Conservation (phyloP, 2,888 invertebrate genomes). For the Dugesia japonica region DNA sequence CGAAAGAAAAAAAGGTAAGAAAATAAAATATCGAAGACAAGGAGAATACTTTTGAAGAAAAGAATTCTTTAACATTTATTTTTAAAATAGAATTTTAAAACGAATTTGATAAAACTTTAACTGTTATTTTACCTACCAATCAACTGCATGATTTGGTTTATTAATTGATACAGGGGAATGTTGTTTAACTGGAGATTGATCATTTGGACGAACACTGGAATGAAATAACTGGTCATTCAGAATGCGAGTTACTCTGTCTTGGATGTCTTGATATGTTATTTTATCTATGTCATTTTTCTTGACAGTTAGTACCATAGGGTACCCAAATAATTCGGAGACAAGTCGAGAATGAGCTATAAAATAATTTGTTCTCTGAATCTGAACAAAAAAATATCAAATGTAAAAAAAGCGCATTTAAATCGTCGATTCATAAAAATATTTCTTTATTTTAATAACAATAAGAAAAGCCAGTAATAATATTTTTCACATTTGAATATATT, state of each 20-base stretch:
- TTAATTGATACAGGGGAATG: background rate
- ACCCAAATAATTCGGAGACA: background rate
- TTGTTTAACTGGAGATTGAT: background rate
- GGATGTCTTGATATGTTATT: background rate
- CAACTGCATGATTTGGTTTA: conserved; percentile 15
- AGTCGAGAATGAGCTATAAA: background rate
- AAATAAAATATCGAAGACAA: too few species aligned
- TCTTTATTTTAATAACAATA: too few species aligned
- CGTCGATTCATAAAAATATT: too few species aligned
- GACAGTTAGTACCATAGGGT: background rate
- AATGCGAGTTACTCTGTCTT: background rate
- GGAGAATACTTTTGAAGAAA: too few species aligned
- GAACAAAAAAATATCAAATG: background rate
- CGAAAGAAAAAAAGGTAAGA: too few species aligned
- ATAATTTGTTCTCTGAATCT: background rate
- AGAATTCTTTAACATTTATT: too few species aligned
- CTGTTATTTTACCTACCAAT: background rate
- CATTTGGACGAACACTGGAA: background rate
- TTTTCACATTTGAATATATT: too few species aligned
- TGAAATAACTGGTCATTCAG: background rate
- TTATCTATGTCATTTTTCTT: background rate
- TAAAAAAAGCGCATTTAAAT: background rate
- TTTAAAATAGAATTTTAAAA: background rate
- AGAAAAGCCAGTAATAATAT: too few species aligned
- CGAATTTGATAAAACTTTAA: background rate